Percentiles rank a stretch among this genome's conserved stretches.
phyloP scores from a whole-genome alignment of 1,140 invertebrate genomes.

The Oreohelix idahoensis region DNA sequence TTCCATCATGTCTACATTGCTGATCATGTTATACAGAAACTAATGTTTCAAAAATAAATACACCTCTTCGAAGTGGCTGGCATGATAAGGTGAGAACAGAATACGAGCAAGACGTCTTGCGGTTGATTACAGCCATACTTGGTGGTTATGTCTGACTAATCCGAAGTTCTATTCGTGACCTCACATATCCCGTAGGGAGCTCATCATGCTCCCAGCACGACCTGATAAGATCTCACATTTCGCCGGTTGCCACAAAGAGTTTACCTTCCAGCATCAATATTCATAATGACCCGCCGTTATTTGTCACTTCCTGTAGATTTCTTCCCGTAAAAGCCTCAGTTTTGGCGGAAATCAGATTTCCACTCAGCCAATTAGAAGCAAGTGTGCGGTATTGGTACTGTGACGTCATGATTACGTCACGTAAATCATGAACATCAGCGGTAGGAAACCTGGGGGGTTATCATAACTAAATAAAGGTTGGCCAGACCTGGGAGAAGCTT shows the following conservation, averaged over 20 bases:
- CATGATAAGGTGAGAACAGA: background rate
- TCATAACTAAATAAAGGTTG: too few relatives aligned
- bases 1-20: too few relatives aligned
- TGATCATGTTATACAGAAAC: too few relatives aligned
- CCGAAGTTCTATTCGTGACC: background rate
- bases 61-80: background rate
- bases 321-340: background rate
- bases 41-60: background rate
- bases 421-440: background rate
- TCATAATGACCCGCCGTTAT: background rate
- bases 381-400: background rate
- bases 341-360: background rate
- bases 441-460: background rate
- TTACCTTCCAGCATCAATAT: background rate
- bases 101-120: background rate
- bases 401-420: background rate
- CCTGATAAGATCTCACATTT: background rate
- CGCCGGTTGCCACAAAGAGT: background rate
- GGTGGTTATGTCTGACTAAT: background rate
- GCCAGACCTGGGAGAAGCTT: too few relatives aligned
- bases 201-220: background rate
- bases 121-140: background rate
- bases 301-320: background rate
- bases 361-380: background rate
- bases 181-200: background rate